Evolutionary conservation across 2,797 vertebrate genomes (phyloP).

Genomic region (Macrochelys suwanniensis): DNA sequence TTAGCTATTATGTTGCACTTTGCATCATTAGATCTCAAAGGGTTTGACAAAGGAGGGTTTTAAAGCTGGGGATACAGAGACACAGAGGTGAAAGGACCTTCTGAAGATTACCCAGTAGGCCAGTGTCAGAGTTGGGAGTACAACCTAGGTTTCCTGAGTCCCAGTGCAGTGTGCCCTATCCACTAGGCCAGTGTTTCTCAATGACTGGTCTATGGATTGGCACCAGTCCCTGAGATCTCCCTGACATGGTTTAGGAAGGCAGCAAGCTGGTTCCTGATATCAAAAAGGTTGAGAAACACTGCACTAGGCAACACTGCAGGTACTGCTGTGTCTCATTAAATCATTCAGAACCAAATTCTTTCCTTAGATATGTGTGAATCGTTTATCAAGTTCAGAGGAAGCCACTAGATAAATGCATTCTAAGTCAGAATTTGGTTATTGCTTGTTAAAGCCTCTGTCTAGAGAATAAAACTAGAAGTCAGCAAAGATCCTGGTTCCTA

Average conservation of each 20-base stretch:
- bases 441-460: background rate
- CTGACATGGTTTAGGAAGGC: background rate
- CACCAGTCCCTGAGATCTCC: background rate
- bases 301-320: background rate
- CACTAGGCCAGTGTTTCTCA: background rate
- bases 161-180: background rate
- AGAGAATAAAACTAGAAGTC: background rate
- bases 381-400: background rate
- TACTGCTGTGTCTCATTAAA: background rate
- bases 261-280: background rate
- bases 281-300: background rate
- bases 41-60: background rate
- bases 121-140: background rate
- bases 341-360: background rate
- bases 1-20: background rate
- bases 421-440: background rate
- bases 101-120: background rate
- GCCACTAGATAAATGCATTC: background rate
- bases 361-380: background rate
- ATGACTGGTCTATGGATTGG: background rate
- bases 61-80: background rate
- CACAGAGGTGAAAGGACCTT: background rate
- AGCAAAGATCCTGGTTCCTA: background rate
- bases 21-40: background rate
- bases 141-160: background rate